Evolutionary conservation across 2,113 vertebrate species (phyloP).

Genomic region (Aplodontia rufa): DNA sequence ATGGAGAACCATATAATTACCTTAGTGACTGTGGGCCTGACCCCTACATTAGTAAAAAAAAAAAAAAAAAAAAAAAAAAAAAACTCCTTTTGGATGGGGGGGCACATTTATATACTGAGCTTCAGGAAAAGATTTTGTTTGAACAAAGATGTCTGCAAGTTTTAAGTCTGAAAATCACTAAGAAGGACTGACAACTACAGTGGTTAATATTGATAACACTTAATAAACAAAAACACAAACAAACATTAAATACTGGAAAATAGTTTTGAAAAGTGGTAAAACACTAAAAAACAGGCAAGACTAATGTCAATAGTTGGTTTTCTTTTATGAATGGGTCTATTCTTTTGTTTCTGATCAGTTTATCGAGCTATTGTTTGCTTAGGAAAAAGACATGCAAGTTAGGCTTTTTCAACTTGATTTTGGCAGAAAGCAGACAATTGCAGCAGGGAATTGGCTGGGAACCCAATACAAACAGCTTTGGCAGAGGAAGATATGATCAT

Average conservation of each 20-base stretch:
- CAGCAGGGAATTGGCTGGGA: background rate
- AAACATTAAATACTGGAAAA: background rate
- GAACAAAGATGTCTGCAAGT: background rate
- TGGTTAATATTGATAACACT: background rate
- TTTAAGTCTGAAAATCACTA: background rate
- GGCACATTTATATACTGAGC: background rate
- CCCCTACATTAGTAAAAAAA: background rate
- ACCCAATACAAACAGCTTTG: background rate
- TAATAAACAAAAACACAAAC: background rate
- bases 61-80: too few relatives aligned
- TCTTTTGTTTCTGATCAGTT: background rate
- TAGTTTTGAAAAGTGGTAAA: background rate
- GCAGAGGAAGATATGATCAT: background rate
- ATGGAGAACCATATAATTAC: background rate
- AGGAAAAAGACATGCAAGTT: background rate
- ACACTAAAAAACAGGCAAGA: background rate
- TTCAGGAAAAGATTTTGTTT: background rate
- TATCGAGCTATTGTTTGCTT: background rate
- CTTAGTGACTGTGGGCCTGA: background rate
- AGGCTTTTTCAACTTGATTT: conserved; percentile 2
- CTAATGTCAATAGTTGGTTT: background rate
- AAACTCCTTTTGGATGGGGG: background rate
- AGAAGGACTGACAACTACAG: background rate
- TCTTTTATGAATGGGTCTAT: background rate
- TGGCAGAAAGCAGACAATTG: conserved; percentile 34